Evolutionary conservation across 2,797 vertebrate genomes (phyloP).

Genomic region (Mergus octosetaceus): DNA sequence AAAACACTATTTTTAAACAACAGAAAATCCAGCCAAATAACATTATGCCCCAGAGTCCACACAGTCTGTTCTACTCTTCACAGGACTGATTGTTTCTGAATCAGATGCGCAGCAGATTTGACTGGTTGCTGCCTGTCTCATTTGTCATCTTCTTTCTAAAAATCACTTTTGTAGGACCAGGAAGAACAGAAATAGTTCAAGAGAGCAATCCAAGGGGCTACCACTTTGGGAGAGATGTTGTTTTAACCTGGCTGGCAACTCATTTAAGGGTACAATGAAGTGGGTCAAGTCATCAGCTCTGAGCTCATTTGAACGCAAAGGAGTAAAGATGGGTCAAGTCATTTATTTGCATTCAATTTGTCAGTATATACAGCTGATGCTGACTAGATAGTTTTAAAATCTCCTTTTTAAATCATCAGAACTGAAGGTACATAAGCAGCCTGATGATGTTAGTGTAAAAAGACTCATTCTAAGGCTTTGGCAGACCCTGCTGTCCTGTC

Average conservation of each 20-base stretch:
- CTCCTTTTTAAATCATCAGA: not conserved
- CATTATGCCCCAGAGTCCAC: not conserved
- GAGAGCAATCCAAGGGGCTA: not conserved
- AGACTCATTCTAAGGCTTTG: not conserved
- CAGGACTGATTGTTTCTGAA: not conserved
- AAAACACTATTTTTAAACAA: constrained; percentile 47
- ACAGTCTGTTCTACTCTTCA: not conserved
- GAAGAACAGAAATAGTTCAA: not conserved
- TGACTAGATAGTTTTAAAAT: not conserved
- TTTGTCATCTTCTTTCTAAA: constrained; percentile 8
- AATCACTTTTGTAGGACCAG: not conserved
- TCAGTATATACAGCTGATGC: not conserved
- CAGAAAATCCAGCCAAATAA: constrained; percentile 24
- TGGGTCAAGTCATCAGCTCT: not conserved
- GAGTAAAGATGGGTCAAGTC: not conserved
- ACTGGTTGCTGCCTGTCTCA: constrained; percentile 1
- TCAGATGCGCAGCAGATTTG: not conserved
- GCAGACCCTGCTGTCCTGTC: not conserved
- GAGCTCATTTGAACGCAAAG: not conserved
- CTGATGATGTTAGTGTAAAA: not conserved
- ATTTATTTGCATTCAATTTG: not conserved
- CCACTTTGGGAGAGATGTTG: not conserved
- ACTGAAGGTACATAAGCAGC: not conserved
- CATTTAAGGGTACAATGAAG: not conserved
- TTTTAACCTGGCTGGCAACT: not conserved